Base-by-base conservation (phyloP, 2,797 vertebrate species). In the Brotula barbata region DNA sequence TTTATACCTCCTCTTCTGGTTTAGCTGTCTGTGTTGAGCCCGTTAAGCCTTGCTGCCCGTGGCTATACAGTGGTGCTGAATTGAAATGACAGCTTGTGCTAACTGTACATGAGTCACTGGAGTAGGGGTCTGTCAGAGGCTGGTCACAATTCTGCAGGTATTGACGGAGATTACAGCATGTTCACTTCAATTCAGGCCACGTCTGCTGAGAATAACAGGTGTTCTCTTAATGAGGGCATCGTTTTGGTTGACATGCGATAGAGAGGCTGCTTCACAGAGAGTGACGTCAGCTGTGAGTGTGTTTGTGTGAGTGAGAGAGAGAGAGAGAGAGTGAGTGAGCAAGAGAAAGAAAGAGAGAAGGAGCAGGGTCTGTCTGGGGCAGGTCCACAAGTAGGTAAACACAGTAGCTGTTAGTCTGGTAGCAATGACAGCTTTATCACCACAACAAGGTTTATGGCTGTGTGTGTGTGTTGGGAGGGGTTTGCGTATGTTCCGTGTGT, bases 391-490 rank as follows among this genome's bases (percentile, higher is more conserved):
- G 68, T 58, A 70, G 56, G 81, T 76, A 81, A 81, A 84, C 72
- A 73, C 69, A 67, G 78, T 49, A 49, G 71, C 78, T 75, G 69
- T 73, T 77, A 64, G 81, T 81, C 68, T 78, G 67, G 59, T 68
- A 43, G 68, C 71, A 69, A 21, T 81, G 77, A 84, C 85, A 79
- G 84, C 73, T 87, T 85, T 85, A 86, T 84, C 47, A 57, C 72
- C 68, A 33, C 47, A 21, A 8, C 58, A 70, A 64, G 64, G 71
- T 83, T 85, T 82, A 81, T 70, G 61, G 40, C 58, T 52, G 43
- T 53, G 67, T 52, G 56, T 62, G 72, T 40, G 33, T 55, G 43
- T 19, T 16, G 68, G 60, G 60, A 71, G 44, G 39, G 52, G 34
- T 15, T 12, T 54, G 39, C 51, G n/a, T 51, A 7, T 61, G 42